These are phyloP conservation scores for Nerophis ophidion DNA, from an alignment of 2,113 vertebrate genomes.

Conservation along the genomic window DNA sequence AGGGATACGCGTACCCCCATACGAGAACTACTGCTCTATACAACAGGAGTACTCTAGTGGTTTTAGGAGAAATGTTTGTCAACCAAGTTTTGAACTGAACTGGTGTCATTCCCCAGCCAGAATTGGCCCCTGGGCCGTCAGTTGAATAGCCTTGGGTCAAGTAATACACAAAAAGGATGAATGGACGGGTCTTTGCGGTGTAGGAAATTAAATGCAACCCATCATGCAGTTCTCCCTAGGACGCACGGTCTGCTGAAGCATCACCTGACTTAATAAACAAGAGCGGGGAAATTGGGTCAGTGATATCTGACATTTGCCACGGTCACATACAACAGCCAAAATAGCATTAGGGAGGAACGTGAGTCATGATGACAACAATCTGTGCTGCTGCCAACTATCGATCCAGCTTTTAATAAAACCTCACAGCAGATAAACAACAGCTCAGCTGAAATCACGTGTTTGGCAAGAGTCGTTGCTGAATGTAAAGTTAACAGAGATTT, in stretches of 20 bases:
- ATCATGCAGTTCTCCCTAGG: conserved; percentile 9
- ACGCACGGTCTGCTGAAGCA: conserved; percentile 12
- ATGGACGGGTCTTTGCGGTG: conserved; percentile 10
- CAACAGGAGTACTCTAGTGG: no score
- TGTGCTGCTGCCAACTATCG: conserved; percentile 15
- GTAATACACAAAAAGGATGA: no score
- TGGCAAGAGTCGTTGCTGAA: background rate
- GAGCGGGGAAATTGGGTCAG: conserved; percentile 42
- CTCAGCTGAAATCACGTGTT: conserved; percentile 15
- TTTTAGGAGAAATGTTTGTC: no score
- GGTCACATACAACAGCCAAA: conserved; percentile 24
- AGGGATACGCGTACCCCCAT: no score
- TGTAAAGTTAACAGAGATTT: background rate
- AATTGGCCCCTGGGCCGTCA: no score
- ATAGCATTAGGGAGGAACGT: conserved; percentile 10
- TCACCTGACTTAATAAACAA: conserved; percentile 39
- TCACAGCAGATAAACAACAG: no score
- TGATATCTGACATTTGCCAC: conserved; percentile 29
- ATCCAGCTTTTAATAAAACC: conserved; percentile 8
- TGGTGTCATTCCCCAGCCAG: no score
- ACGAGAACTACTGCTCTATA: no score
- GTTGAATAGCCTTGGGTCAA: no score
- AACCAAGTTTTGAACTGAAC: no score
- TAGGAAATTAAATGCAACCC: conserved; percentile 18
- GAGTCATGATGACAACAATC: conserved; percentile 25